Evolutionary conservation across 2,113 vertebrate genomes (phyloP).

Genomic region (Sylvilagus bachmani): DNA sequence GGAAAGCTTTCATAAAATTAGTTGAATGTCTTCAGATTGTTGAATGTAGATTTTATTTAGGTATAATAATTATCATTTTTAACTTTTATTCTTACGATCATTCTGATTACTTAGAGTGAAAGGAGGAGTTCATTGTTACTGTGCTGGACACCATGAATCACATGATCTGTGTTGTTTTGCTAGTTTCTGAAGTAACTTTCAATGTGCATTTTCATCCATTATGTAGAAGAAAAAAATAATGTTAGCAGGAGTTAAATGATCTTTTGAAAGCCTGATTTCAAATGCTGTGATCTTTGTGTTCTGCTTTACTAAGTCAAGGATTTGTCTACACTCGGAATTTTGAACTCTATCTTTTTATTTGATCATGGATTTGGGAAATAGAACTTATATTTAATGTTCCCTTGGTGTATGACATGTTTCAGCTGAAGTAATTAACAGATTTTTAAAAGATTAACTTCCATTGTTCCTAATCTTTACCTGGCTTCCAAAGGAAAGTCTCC

Average conservation of each 20-base stretch:
- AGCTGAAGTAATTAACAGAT: background rate
- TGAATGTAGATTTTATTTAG: slow-evolving; percentile 26
- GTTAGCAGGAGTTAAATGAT: background rate
- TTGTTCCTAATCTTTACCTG: background rate
- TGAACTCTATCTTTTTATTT: background rate
- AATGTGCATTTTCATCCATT: background rate
- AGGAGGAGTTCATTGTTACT: background rate
- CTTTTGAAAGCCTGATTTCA: background rate
- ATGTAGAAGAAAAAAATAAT: background rate
- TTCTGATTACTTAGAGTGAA: background rate
- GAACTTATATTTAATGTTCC: background rate
- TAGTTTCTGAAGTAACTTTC: background rate
- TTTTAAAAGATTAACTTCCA: background rate
- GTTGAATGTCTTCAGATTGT: background rate
- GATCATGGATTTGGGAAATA: background rate
- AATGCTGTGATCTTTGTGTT: background rate
- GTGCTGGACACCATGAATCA: background rate
- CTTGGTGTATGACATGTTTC: background rate
- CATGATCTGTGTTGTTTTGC: background rate
- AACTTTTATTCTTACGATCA: background rate
- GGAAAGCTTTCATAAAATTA: background rate
- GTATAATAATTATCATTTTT: background rate
- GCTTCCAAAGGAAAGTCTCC: background rate
- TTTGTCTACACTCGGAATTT: background rate
- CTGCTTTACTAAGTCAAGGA: background rate